Evolutionary conservation across 2,113 vertebrate species (phyloP), one percentile per base, ranked within the genome.

Genomic region (Entelurus aequoreus): DNA sequence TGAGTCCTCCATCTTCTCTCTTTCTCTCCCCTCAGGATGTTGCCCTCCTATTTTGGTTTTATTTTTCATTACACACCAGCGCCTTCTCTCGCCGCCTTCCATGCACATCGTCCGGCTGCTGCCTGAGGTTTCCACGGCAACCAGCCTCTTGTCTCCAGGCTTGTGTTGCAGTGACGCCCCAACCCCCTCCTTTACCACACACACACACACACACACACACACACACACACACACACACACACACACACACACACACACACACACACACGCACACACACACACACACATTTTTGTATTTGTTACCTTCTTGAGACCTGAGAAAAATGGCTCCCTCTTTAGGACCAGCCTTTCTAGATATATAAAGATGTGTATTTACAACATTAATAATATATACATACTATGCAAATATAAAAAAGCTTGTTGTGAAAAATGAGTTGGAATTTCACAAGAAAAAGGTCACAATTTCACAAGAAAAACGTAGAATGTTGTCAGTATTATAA

Each of bases 81-180:
- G 72, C 65, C 72, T 48, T 66, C 65, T 55, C 66, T 79, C 21
- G 2, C 63, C 49, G 50, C 82, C 70, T 64, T 80, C 62, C 64
- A 75, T 65, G 63, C 79, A 83, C 66, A 60, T 82, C 75, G 78
- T 81, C 81, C 75, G 69, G 72, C 71, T 80, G 71, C 74, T 21
- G 60, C 28, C 84, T 73, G 66, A 69, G 86, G 90, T 91, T 91
- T 88, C 89, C 90, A 90, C 71, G 85, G 90, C 86, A 91, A 90
- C 90, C 86, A 86, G 55, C 82, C 74, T 89, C 84, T 89, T 87
- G 82, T 88, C 84, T 90, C 77, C 72, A 86, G 86, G 78, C 84
- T 84, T 86, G 82, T 65, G 63, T 82, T 83, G 81, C 81, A 68
- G 76, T 86, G 80, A 74, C 75, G 80, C 88, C 87, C 80, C 80